Base-by-base conservation (phyloP, 2,113 vertebrate genomes). In the Diadophis punctatus region DNA sequence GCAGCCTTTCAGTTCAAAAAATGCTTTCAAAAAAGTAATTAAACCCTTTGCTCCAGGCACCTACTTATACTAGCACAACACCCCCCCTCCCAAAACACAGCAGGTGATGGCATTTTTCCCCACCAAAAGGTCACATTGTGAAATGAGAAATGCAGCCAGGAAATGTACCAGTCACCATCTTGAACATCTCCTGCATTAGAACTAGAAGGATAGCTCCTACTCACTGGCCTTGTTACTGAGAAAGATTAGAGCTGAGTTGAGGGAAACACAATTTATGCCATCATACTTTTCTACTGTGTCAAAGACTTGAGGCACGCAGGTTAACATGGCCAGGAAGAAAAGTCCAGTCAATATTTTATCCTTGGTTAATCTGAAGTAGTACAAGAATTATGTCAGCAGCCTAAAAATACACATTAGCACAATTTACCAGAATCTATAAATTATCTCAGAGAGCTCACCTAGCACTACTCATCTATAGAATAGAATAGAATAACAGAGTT, bases 321-420 rank as follows among this genome's bases (percentile, higher is more conserved):
- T 74, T 34, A 74, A 74, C 63, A 74, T 34, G 63, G 63, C 63
- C 63, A 74, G n/a, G n/a, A 74, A 74, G 63, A 74, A 34, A 74
- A 74, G 30, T 34, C 12, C 63, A n/a, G 63, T 34, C 30, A 68
- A 16, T 14, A 68, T 68, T 68, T 34, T 34, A 74, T 92, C 18
- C 27, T n/a, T 84, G 87, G 14, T 92, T 23, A 0, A 52, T 30
- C 0, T 88, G 1, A 8, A 89, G 10, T 86, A 49, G 53, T 93
- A 60, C 55, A 14, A 55, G 46, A 90, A 93, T 84, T n/a, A 88
- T 88, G 88, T 93, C 95, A 91, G 58, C 18, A 53, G n/a, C 89
- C 34, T 87, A 80, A 92, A 95, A 93, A 34, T 90, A 89, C 14
- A 86, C 12, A 51, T 39, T 55, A 53, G 60, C 68, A 68, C 2